Base-by-base conservation (phyloP, 2,797 vertebrate genomes). In the Helicolenus hilgendorfi region DNA sequence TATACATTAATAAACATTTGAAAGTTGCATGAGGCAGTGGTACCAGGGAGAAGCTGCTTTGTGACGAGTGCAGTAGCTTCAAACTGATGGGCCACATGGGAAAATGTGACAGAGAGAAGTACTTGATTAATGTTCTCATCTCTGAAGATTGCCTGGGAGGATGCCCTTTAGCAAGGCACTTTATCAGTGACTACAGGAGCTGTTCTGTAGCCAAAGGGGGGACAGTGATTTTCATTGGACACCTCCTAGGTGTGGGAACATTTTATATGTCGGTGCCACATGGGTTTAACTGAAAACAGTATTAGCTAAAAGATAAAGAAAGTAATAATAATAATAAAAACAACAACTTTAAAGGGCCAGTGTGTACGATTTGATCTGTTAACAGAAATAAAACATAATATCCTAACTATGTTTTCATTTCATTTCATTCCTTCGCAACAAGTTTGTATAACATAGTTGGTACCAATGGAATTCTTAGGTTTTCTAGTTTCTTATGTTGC, bases 131-230 rank as follows among this genome's bases (percentile, higher is more conserved):
- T 71, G 87, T 33, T 22, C 45, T 81, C 65, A 81, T 78, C 64
- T 64, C 24, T 53, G 77, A 9, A 36, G 62, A 22, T 26, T n/a
- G 68, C 22, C 26, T 33, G 53, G 2, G 38, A 82, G 60, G 53
- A 45, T 5, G 73, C 78, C 87, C 62, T 58, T 63, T 72, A 93
- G 87, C 89, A 91, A 91, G 87, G 85, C 85, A 86, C 79, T 90
- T 33, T 2, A 83, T 88, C 85, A 88, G 64, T 4, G 74, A 75
- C 77, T 60, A 2, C 7, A 18, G 55, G n/a, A 80, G 75, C 73
- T 53, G 77, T 4, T 69, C 36, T 55, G 36, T 3, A 10, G 62
- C 49, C 60, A 1, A 11, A 27, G 27, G 53, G 53, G 55, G 45
- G 27, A 14, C 4, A 2, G 13, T 6, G 56, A n/a, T 22, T 49